Conservation (phyloP, 2,888 invertebrate species). For the Andrena camellia region DNA sequence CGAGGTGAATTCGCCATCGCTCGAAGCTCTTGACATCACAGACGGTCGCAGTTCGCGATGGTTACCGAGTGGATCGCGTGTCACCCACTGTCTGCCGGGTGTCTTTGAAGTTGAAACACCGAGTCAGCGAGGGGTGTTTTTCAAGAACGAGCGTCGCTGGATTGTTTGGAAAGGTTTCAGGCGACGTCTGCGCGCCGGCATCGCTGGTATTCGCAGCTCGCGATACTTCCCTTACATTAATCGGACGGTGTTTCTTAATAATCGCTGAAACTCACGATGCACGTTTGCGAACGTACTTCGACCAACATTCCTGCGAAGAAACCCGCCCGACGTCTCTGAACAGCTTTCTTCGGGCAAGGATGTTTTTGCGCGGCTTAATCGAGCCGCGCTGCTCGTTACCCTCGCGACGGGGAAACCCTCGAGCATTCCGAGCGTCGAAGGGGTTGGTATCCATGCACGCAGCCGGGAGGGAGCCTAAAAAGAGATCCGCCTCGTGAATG, state of each 20-base stretch:
- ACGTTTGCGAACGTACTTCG: too few relatives aligned
- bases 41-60: background rate
- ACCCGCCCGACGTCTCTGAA: background rate
- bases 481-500: constrained; percentile 56
- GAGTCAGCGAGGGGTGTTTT: background rate
- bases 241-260: too few relatives aligned
- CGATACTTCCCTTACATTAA: too few relatives aligned
- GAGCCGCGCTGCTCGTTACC: constrained; percentile 39
- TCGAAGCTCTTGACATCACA: constrained; percentile 47
- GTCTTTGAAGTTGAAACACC: background rate
- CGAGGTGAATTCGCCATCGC: constrained; percentile 60
- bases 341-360: constrained; percentile 1
- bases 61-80: background rate
- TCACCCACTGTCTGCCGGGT: background rate
- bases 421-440: constrained; percentile 41
- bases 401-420: constrained; percentile 10
- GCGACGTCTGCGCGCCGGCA: background rate
- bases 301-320: background rate
- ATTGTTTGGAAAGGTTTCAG: background rate
- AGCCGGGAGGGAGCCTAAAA: constrained; percentile 38
- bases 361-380: constrained; percentile 49
- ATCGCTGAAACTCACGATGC: too few relatives aligned
- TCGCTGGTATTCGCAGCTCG: too few relatives aligned
- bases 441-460: constrained; percentile 27
- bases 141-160: background rate